A percentile compares a stretch with the other conserved stretches of the same genome.
phyloP scores from a whole-genome alignment of 92 coral and sea anemone genomes.

The Zoanthus sansibaricus region DNA sequence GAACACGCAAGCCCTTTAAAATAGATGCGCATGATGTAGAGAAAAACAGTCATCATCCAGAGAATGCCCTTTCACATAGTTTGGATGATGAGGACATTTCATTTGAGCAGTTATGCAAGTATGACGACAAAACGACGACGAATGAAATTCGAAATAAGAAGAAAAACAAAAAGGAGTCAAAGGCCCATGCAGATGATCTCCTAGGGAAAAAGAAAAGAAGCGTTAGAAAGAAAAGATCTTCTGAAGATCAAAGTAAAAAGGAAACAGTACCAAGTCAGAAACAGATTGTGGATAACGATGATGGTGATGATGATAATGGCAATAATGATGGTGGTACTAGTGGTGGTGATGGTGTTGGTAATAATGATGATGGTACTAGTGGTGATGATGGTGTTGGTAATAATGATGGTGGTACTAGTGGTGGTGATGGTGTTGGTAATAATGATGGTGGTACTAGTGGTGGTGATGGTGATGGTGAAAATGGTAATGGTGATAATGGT shows the following conservation, averaged over 20 bases:
- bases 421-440: too few relatives aligned
- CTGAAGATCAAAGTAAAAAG: conserved; percentile 4
- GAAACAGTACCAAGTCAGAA: background rate
- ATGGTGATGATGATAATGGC: background rate
- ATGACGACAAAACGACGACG: background rate
- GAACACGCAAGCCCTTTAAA: background rate
- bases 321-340: too few relatives aligned
- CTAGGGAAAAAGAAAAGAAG: background rate
- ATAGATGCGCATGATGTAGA: background rate
- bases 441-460: too few relatives aligned
- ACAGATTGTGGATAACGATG: conserved; percentile 1
- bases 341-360: too few relatives aligned
- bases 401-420: too few relatives aligned
- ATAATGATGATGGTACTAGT: too few relatives aligned
- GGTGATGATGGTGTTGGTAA: background rate
- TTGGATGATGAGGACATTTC: background rate
- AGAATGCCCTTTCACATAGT: background rate
- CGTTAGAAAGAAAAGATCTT: background rate
- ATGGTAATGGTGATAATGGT: background rate
- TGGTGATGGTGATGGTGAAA: too few relatives aligned
- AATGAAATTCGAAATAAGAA: background rate
- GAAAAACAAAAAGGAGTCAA: background rate
- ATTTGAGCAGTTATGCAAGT: background rate
- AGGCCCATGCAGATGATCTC: background rate
- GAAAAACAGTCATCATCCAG: background rate